Conservation (phyloP, 2,113 vertebrate genomes). For the Syngnathoides biaculeatus region DNA sequence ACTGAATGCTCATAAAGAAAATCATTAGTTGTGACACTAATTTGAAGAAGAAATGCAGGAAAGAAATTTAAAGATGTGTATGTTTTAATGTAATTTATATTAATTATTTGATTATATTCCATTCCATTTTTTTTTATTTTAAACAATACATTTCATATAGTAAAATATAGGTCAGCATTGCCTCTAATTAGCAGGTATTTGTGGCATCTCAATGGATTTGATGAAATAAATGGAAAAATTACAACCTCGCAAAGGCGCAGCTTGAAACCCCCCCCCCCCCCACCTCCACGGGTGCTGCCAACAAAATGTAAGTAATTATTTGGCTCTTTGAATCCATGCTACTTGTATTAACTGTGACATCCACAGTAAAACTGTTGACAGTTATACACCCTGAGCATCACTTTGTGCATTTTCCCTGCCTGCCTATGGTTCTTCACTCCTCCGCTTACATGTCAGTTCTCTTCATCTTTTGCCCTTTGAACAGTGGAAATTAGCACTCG, state of each 20-base stretch:
- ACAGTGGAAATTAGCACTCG: not conserved
- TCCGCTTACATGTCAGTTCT: not conserved
- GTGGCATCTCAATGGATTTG: not conserved
- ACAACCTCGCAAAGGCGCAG: not conserved
- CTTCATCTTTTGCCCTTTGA: constrained; percentile 4
- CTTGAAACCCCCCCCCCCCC: not conserved
- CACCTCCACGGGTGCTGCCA: not conserved
- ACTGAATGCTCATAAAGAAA: too few species aligned
- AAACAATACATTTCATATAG: too few species aligned
- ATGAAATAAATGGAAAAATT: not conserved
- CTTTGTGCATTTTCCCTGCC: constrained; percentile 9
- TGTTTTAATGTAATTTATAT: too few species aligned
- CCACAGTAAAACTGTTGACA: not conserved
- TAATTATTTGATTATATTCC: too few species aligned
- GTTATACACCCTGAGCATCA: constrained; percentile 8
- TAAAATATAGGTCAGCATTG: not conserved
- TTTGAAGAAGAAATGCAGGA: too few species aligned
- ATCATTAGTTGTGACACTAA: too few species aligned
- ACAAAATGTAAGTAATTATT: not conserved
- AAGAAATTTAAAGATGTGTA: too few species aligned
- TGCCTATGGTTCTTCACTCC: not conserved
- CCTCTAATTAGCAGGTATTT: not conserved
- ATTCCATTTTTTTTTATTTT: too few species aligned
- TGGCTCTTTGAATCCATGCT: not conserved
- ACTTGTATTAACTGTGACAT: not conserved